Conservation (phyloP, 1,140 invertebrate genomes). For the Eciton burchellii region DNA sequence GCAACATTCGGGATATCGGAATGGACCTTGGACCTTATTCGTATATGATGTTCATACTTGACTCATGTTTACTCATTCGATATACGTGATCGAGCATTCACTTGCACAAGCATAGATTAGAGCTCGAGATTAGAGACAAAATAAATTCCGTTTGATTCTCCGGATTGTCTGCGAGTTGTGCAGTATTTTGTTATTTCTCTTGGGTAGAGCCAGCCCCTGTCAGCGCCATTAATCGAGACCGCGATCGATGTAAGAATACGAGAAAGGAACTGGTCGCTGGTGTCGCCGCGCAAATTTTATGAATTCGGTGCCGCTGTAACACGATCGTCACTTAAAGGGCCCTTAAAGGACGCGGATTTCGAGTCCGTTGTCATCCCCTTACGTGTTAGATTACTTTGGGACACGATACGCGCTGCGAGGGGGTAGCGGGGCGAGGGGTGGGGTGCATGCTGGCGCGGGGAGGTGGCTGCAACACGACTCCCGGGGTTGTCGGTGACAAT, state of each 20-base stretch:
- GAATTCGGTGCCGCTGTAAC: slow-evolving; percentile 78
- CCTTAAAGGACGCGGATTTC: slow-evolving; percentile 76
- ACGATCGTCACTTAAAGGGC: slow-evolving; percentile 78
- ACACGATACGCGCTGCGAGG: slow-evolving; percentile 69
- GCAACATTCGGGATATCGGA: not conserved
- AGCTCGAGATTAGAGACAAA: no score
- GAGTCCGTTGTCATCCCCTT: slow-evolving; percentile 77
- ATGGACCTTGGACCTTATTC: not conserved
- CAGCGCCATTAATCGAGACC: not conserved
- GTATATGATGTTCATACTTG: not conserved
- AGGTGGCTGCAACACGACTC: slow-evolving; percentile 82
- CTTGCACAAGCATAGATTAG: no score
- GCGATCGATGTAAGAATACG: slow-evolving; percentile 21
- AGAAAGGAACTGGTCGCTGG: slow-evolving; percentile 33
- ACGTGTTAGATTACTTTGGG: slow-evolving; percentile 83
- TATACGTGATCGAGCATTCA: not conserved
- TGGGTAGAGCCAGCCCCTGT: not conserved
- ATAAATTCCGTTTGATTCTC: no score
- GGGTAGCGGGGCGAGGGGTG: slow-evolving; percentile 60
- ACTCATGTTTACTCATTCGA: not conserved
- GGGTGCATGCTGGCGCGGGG: slow-evolving; percentile 68
- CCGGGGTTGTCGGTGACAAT: slow-evolving; percentile 81
- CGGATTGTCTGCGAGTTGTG: not conserved
- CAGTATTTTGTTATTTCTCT: not conserved
- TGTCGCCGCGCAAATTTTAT: slow-evolving; percentile 74